Evolutionary conservation across 2,113 vertebrate species (phyloP), one percentile per base, ranked within the genome.

Genomic region (Ciconia maguari): DNA sequence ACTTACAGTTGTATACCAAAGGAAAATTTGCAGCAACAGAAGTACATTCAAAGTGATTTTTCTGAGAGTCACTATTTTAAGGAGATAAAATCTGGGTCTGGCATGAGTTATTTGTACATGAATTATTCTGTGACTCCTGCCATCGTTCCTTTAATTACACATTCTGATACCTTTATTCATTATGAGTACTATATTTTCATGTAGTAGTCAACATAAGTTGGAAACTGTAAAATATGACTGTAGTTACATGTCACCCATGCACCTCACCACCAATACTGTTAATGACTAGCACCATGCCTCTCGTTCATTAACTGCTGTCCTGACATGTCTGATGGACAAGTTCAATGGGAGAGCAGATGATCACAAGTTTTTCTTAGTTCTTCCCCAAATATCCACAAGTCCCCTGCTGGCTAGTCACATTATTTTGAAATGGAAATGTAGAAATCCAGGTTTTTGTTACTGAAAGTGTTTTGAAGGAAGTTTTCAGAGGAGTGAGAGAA

Each of bases 211-310:
- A 41, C 25, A 7, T 30, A 79, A 81, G 5, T 58, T 88, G 17
- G 20, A 68, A 93, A 58, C 4, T 32, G 22, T 57, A 46, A 93
- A 68, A 68, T 87, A 64, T 20, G 44, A 57, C 6, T 26, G 13
- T 29, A 79, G 1, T 81, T 83, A 7, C 3, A 48, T 24, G 41
- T 66, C 24, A 66, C 0, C 0, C 30, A 15, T 1, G 0, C 57
- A 66, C 15, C 34, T 83, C 58, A 41, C 10, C 61, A 66, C 25
- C 25, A 81, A 46, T 61, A 42, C 13, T 0, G 0, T 71, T 83
- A 29, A 55, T 17, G 10, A 48, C 13, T 54, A 41, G 6, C 3
- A 5, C 20, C 26, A 12, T 48, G 16, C 44, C 38, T 52, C 7
- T 88, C 14, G 22, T 44, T 74, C 26, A 52, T 77, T 71, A 80